Percentiles rank a stretch among this genome's conserved stretches.
Evolutionary conservation across 2,113 vertebrate genomes (phyloP).

Genomic region (Diglossa brunneiventris): DNA sequence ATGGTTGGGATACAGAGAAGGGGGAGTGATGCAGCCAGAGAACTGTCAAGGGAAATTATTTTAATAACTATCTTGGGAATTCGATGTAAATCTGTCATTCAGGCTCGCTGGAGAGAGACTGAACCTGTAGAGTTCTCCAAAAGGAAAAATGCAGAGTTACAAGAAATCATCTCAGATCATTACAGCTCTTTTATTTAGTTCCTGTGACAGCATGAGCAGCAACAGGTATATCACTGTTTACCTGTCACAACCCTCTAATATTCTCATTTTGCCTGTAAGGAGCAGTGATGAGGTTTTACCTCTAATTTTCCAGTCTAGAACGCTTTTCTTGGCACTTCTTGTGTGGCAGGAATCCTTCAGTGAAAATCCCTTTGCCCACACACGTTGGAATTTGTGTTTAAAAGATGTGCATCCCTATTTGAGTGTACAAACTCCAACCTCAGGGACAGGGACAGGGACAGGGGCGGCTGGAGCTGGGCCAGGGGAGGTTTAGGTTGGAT

Average conservation of each 20-base stretch:
- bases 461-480: neutral
- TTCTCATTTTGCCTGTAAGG: neutral
- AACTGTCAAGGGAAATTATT: conserved; percentile 51
- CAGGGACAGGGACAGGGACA: neutral
- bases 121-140: neutral
- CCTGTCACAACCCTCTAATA: neutral
- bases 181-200: neutral
- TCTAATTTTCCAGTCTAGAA: neutral
- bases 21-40: conserved; percentile 21
- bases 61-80: conserved; percentile 38
- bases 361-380: neutral
- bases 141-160: neutral
- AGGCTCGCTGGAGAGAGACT: neutral
- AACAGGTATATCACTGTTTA: neutral
- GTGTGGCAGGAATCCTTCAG: neutral
- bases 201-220: neutral
- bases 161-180: neutral
- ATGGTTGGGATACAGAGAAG: neutral
- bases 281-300: neutral
- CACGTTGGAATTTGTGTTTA: accelerated
- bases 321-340: neutral
- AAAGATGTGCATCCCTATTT: accelerated
- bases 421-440: accelerated
- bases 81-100: conserved; percentile 19
- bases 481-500: accelerated